Percentiles rank a stretch among this genome's conserved stretches.
These are phyloP conservation scores for Anagyrus pseudococci DNA, from an alignment of 2,888 invertebrate genomes.

Conservation along the genomic window DNA sequence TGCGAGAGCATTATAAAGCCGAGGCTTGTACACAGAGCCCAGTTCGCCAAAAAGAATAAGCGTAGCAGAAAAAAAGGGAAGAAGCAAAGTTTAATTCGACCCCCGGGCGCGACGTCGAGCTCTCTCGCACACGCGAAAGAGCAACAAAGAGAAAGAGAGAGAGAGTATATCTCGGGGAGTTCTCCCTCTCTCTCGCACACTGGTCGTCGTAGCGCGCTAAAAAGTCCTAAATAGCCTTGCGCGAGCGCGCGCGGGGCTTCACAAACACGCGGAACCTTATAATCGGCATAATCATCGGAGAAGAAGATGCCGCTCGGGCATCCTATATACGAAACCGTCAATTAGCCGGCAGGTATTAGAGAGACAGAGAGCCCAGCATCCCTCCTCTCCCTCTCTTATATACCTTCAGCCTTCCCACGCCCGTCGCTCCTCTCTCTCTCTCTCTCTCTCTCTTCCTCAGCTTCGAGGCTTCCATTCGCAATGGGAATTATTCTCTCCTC, in stretches of 20 bases:
- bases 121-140: background rate
- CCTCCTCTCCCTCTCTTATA: constrained; percentile 20
- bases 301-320: background rate
- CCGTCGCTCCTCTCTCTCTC: constrained; percentile 35
- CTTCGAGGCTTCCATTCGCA: constrained; percentile 32
- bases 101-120: background rate
- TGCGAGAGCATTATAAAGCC: no score
- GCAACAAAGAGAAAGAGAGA: background rate
- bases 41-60: background rate
- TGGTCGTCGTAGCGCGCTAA: no score
- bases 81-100: constrained; percentile 1
- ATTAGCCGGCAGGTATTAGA: constrained; percentile 51
- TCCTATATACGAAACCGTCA: constrained; percentile 46
- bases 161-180: no score
- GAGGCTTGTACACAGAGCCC: no score
- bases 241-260: no score
- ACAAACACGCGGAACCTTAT: background rate
- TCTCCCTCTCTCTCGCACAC: no score
- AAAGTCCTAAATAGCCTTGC: constrained; percentile 11
- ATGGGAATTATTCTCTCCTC: constrained; percentile 15
- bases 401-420: constrained; percentile 37
- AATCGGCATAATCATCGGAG: constrained; percentile 44
- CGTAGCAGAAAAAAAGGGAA: background rate
- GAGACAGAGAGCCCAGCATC: no score
- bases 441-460: constrained; percentile 26